Evolutionary conservation across 92 coral and sea anemone genomes (phyloP).

Genomic region (Diadumene lineata): DNA sequence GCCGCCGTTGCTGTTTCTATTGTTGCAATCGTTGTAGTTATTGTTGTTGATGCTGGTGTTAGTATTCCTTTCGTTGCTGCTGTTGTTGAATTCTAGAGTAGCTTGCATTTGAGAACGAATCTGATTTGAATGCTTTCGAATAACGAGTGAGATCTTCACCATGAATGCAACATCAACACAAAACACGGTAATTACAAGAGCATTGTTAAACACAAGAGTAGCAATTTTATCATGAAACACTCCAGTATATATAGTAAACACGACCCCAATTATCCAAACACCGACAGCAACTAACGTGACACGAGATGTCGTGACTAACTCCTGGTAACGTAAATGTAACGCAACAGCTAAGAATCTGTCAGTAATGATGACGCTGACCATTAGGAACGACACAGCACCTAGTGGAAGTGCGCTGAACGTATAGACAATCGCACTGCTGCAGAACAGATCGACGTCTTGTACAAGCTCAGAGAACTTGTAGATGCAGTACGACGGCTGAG

Average conservation of each 20-base stretch:
- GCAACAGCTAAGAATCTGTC: conserved; percentile 23
- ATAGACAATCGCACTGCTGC: not conserved
- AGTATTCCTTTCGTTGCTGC: too few species aligned
- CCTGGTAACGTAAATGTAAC: conserved; percentile 20
- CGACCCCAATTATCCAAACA: not conserved
- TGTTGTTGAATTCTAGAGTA: not conserved
- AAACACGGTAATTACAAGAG: not conserved
- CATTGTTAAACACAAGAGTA: not conserved
- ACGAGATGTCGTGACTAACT: conserved; percentile 10
- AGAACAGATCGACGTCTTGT: not conserved
- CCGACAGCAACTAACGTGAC: not conserved
- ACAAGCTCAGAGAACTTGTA: not conserved
- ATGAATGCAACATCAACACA: not conserved
- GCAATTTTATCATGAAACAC: not conserved
- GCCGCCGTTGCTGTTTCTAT: too few species aligned
- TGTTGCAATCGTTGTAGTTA: too few species aligned
- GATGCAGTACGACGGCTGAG: conserved; percentile 18
- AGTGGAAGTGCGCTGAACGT: not conserved
- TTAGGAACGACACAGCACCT: conserved; percentile 9
- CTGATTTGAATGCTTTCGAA: conserved; percentile 22
- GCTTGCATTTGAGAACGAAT: conserved; percentile 21
- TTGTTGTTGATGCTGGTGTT: too few species aligned
- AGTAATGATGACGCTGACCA: conserved; percentile 12
- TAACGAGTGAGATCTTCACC: conserved; percentile 5
- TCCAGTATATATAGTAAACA: not conserved